Evolutionary conservation across 2,888 invertebrate species (phyloP), one percentile per base, ranked within the genome.

Genomic region (Gastracanthus pulcherrimus): DNA sequence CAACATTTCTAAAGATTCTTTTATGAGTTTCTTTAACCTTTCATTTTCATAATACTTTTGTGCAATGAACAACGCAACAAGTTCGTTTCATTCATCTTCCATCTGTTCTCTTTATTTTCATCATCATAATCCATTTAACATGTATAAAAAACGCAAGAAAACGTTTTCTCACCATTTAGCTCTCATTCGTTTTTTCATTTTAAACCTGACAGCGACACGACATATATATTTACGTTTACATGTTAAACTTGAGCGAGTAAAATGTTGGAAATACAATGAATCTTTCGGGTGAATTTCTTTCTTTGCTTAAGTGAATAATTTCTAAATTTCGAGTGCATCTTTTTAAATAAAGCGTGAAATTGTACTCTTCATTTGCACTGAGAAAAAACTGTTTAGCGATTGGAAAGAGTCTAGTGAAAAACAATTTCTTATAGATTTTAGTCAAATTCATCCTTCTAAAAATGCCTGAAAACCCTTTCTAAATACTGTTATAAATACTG

Each of bases 1-100:
- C 7, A 70, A 76, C 29, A 13, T 58, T 70, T 76, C 66, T 80
- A 76, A 76, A 76, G 26, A 64, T 64, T 80, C 62, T 66, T 23
- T 58, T 55, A 67, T 60, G 4, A 38, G 23, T 66, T 41, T n/a
- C 38, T 9, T 70, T 41, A 69, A n/a, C 70, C 19, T 55, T 64
- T 66, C 48, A 64, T 23, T 69, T 55, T 26, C 29, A n/a, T 38
- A 51, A 58, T 34, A 55, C 36, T 36, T 60, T 75, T 67, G 23
- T 41, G 55, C 38, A 51, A 16, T 45, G 29, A 62, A 23, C 48
- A 29, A 51, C 58, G 69, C 55, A 58, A 34, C 69, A 77, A 11
- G 34, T 58, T 26, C 31, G 5, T 55, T 31, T 67, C 23, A 55
- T 66, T 55, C 31, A 45, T 19, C 31, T 34, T 60, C 13, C 41